Evolutionary conservation across 2,797 vertebrate genomes (phyloP), one percentile per base, ranked within the genome.

Genomic region (Manis javanica): DNA sequence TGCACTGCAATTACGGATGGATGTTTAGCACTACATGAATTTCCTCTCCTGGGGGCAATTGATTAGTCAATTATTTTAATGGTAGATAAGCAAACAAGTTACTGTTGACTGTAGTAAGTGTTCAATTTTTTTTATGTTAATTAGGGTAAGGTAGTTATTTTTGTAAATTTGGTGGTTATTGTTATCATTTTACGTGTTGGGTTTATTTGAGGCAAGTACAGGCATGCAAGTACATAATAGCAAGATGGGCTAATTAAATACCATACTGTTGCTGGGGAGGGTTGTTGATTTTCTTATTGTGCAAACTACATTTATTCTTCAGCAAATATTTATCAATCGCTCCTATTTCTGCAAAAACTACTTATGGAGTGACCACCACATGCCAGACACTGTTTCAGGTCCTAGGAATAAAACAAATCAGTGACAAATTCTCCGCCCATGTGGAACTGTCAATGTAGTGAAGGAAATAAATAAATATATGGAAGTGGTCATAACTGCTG

Each of bases 311-410:
- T 83, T 79, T 87, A 79, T 92, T 92, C 53, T 78, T 94, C 63
- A 82, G n/a, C 7, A 88, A 71, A 82, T 85, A 90, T 94, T 95
- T 93, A 85, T 87, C 95, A 91, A 68, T 68, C 42, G 64, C n/a
- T 37, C 34, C 5, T 78, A 81, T 92, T 59, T 91, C 55, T 95
- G 29, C 42, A 77, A 92, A 91, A 91, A 82, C 68, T 74, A 42
- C 19, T 79, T 72, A 34, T 39, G 34, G 77, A 77, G 42, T 94
- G 77, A 46, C 63, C 55, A 21, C 26, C 51, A 26, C 51, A 63
- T 63, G 42, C 69, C 42, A 75, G 74, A 82, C 69, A 51, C 42
- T 63, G 55, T 82, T 94, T 90, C n/a, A 51, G 21, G 57, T 90
- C 55, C 85, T 77, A n/a, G 14, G 34, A 88, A 92, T 93, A 87